phyloP scores from a whole-genome alignment of 2,888 invertebrate species.

The Hirtodrosophila histrioides region DNA sequence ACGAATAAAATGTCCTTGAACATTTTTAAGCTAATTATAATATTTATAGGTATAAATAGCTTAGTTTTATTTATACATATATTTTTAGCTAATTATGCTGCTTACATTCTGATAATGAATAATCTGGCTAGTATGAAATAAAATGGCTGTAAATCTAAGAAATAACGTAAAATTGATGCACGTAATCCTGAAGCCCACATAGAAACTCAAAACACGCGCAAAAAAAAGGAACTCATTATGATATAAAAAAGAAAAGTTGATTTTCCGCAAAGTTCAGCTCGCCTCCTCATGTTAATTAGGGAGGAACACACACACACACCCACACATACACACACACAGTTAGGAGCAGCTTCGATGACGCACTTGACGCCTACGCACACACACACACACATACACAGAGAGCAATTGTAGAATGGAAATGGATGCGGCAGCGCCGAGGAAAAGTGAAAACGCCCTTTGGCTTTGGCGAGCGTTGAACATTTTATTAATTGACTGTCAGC shows the following conservation, averaged over 20 bases:
- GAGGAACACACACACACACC: constrained; percentile 1
- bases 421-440: constrained; percentile 3
- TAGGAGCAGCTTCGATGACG: constrained; percentile 26
- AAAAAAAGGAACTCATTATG: constrained; percentile 14
- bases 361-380: constrained; percentile 33
- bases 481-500: constrained; percentile 72
- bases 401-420: constrained; percentile 18
- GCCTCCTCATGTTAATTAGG: constrained; percentile 53
- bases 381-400: background rate
- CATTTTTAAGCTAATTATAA: no score
- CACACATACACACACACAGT: background rate
- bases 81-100: no score
- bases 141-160: no score
- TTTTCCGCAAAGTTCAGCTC: constrained; percentile 33
- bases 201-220: constrained; percentile 3
- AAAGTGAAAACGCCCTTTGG: constrained; percentile 37
- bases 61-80: no score
- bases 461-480: constrained; percentile 51
- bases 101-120: no score
- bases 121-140: no score
- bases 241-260: constrained; percentile 6
- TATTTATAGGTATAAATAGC: no score
- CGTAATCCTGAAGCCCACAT: constrained; percentile 11
- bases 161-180: background rate
- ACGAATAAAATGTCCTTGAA: no score